Base-by-base conservation (phyloP, 1,140 invertebrate species). In the Drosophila ambigua region DNA sequence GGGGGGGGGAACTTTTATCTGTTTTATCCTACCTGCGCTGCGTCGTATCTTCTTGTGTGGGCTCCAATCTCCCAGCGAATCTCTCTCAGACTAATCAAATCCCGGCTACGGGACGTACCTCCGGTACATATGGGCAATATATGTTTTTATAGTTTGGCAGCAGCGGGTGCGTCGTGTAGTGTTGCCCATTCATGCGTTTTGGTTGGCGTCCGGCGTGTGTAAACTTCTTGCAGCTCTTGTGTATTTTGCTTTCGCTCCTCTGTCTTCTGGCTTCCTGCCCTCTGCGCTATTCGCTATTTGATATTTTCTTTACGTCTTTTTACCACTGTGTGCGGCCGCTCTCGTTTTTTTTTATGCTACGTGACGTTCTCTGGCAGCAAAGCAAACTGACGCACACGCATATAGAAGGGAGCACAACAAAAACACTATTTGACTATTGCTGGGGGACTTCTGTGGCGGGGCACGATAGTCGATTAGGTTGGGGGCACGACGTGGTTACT, bases 1-100 rank as follows among this genome's bases (percentile, higher is more conserved):
- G 43, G 31, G 45, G 61, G 61, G 49, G 54, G 11, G 58, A 66
- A 68, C 39, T 75, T 75, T 77, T 82, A 82, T 77, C 39, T 68
- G 67, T 68, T 76, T 75, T 53, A 51, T 44, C 78, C 82, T 72
- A 85, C 82, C 82, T 87, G 82, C 79, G 78, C 79, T 68, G 50
- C 31, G 39, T 73, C 51, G 73, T 73, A 20, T 63, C 64, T 74
- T 75, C 54, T 75, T 59, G 35, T 39, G 35, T 39, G 35, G 35
- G 35, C 11, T 39, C 4, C 11, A 39, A 39, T 39, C 11, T 39
- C 11, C 11, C 4, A 39, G 35, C 4, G 11, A 39, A 39, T 39
- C 35, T 39, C 20, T 20, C 20, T 39, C 35, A 39, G 35, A 11
- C 35, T 2, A 39, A 39, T 11, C 11, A 11, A 39, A 39, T 13